Conservation (phyloP, 30 jellyfish, hydroid and myxozoan genomes). For the Hydractinia symbiolongicarpus region DNA sequence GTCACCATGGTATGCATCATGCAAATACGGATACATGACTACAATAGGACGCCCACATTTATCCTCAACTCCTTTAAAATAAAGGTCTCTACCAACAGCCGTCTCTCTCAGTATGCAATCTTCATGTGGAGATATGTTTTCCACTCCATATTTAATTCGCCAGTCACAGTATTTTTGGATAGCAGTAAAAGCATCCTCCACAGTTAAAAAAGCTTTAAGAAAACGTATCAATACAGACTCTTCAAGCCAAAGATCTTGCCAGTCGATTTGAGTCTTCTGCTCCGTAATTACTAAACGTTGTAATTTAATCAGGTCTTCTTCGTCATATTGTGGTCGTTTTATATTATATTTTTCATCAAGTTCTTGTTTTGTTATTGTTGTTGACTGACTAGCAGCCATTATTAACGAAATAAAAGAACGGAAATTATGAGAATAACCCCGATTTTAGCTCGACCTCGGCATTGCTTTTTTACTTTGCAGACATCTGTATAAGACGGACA, state of each 20-base stretch:
- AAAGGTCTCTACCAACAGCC: constrained; percentile 38
- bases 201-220: constrained; percentile 58
- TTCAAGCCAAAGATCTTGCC: constrained; percentile 18
- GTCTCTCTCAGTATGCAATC: constrained; percentile 52
- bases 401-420: too few relatives aligned
- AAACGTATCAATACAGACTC: constrained; percentile 51
- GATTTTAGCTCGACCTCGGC: too few relatives aligned
- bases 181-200: constrained; percentile 62
- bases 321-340: constrained; percentile 42
- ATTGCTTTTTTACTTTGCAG: too few relatives aligned
- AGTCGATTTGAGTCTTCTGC: background rate
- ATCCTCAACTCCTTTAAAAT: constrained; percentile 44
- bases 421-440: too few relatives aligned
- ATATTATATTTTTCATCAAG: constrained; percentile 56
- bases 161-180: constrained; percentile 48
- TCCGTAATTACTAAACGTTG: constrained; percentile 24
- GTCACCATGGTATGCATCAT: constrained; percentile 21
- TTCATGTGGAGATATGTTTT: constrained; percentile 40
- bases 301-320: constrained; percentile 40
- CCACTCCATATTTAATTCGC: constrained; percentile 76
- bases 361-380: constrained; percentile 11
- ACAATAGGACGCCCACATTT: constrained; percentile 63
- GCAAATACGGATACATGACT: constrained; percentile 7
- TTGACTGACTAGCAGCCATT: too few relatives aligned
- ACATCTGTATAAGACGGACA: too few relatives aligned